A percentile compares a stretch with the other conserved stretches of the same genome.
These are phyloP conservation scores for Stomatorhinus ivindoensis DNA, from an alignment of 2,113 vertebrate species.

Conservation along the genomic window DNA sequence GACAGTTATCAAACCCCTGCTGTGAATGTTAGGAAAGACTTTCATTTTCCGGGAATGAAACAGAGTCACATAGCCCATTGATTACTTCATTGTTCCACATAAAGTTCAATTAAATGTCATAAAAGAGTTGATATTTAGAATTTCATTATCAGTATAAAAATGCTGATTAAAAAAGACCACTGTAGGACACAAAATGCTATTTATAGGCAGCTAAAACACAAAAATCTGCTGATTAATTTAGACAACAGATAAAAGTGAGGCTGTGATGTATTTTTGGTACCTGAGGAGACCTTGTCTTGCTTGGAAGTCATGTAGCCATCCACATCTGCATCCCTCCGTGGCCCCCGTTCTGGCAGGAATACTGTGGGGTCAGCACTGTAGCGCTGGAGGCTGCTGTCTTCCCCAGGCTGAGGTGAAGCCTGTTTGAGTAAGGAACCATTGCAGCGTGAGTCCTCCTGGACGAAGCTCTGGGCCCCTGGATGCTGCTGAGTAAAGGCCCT, in stretches of 20 bases:
- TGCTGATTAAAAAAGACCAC: neutral
- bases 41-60: neutral
- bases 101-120: neutral
- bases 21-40: neutral
- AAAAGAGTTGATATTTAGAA: neutral
- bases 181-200: neutral
- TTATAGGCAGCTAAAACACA: neutral
- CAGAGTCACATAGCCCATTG: neutral
- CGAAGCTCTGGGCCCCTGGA: slow-evolving; percentile 59
- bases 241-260: neutral
- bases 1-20: neutral
- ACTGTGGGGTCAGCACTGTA: slow-evolving; percentile 92
- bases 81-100: neutral
- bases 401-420: slow-evolving; percentile 62
- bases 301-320: slow-evolving; percentile 79
- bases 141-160: neutral
- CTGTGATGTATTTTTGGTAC: slow-evolving; percentile 44
- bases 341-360: slow-evolving; percentile 69
- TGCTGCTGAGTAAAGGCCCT: slow-evolving; percentile 63
- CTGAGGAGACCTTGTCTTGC: slow-evolving; percentile 82
- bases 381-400: slow-evolving; percentile 81
- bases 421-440: slow-evolving; percentile 87
- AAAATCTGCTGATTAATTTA: neutral
- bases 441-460: slow-evolving; percentile 72
- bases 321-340: slow-evolving; percentile 73